Percentiles rank a stretch among this genome's conserved stretches.
Evolutionary conservation across 1,140 invertebrate genomes (phyloP).

Genomic region (Drosophila sechellia): DNA sequence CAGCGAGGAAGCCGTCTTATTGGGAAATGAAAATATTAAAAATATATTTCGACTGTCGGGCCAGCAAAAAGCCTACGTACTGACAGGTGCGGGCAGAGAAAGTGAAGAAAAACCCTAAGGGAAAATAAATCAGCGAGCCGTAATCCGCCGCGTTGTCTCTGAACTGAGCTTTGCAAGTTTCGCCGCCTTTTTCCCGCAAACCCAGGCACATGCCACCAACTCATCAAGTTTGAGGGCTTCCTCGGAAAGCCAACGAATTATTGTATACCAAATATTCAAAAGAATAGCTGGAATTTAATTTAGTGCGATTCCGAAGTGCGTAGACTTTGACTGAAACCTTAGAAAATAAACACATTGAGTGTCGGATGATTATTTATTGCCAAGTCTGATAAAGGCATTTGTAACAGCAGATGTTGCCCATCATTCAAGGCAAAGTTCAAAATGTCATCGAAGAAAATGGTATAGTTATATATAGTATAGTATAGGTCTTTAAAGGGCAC

Average conservation of each 20-base stretch:
- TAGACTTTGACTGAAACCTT: slow-evolving; percentile 3
- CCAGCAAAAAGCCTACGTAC: slow-evolving; percentile 1
- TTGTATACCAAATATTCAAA: slow-evolving; percentile 1
- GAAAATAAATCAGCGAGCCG: slow-evolving; percentile 45
- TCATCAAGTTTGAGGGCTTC: slow-evolving; percentile 23
- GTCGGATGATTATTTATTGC: slow-evolving; percentile 11
- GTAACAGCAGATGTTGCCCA: neutral
- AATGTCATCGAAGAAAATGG: slow-evolving; percentile 16
- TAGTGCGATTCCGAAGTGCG: neutral
- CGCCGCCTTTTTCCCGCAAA: slow-evolving; percentile 20
- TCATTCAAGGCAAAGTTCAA: slow-evolving; percentile 15
- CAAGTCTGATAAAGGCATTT: slow-evolving; percentile 19
- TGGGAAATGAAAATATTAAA: slow-evolving; percentile 54
- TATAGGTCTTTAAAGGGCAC: neutral
- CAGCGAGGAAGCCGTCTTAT: slow-evolving; percentile 23
- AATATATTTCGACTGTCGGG: slow-evolving; percentile 31
- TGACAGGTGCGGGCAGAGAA: slow-evolving; percentile 9
- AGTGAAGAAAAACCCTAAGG: slow-evolving; percentile 20
- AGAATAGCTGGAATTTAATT: slow-evolving; percentile 24
- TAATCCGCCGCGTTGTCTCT: slow-evolving; percentile 47
- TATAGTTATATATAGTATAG: too few relatives aligned
- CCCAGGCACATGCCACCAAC: slow-evolving; percentile 42
- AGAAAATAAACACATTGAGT: neutral
- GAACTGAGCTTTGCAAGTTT: slow-evolving; percentile 13
- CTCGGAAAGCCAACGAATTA: slow-evolving; percentile 1